A percentile compares a stretch with the other conserved stretches of the same genome.
These are phyloP conservation scores for Tachysurus fulvidraco DNA, from an alignment of 2,113 vertebrate genomes.

Conservation along the genomic window DNA sequence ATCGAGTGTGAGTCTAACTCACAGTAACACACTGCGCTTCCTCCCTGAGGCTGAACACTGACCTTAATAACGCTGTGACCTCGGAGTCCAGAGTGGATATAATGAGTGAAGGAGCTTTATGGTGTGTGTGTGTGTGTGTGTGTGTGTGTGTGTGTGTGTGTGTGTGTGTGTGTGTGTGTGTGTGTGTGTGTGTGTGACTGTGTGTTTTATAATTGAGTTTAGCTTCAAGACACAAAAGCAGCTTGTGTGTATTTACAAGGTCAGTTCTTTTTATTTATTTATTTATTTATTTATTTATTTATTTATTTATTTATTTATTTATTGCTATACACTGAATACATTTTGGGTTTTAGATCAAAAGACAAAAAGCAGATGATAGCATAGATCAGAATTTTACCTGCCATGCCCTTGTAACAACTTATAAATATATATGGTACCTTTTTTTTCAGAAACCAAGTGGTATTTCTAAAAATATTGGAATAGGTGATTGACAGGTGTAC, in stretches of 20 bases:
- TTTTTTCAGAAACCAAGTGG: too few relatives aligned
- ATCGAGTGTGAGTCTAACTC: constrained; percentile 1
- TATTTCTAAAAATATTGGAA: too few relatives aligned
- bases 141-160: constrained; percentile 10
- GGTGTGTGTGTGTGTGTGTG: constrained; percentile 12
- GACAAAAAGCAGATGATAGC: too few relatives aligned
- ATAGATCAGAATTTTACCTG: too few relatives aligned
- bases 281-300: neutral
- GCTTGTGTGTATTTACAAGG: neutral
- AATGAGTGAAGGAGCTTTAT: constrained; percentile 7
- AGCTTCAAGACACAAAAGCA: constrained; percentile 10
- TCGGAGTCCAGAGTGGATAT: constrained; percentile 15
- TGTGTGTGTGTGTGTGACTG: neutral
- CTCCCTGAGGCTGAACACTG: constrained; percentile 17
- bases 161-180: neutral
- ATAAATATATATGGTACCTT: too few relatives aligned
- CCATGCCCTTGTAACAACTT: too few relatives aligned
- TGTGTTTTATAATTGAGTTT: constrained; percentile 5
- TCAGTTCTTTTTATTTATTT: neutral
- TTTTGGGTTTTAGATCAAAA: neutral
- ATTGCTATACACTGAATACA: neutral
- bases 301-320: neutral
- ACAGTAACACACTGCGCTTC: constrained; percentile 1
- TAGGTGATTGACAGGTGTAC: too few relatives aligned
- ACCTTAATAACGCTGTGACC: constrained; percentile 26